phyloP scores from a whole-genome alignment of 2,113 vertebrate genomes.

The Cyphomyrus discorhynchus region DNA sequence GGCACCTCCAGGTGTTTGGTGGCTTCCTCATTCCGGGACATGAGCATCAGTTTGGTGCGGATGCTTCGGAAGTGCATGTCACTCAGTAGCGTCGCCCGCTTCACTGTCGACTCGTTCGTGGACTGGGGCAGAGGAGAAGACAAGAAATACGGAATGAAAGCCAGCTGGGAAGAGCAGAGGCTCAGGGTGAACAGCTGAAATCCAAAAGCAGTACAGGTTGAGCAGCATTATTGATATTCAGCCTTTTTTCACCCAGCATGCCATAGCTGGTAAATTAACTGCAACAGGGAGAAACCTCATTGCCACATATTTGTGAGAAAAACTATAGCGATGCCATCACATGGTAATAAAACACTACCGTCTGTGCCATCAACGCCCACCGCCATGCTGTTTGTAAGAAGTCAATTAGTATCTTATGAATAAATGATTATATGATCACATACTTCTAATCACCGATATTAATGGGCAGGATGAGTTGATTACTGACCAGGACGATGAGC shows the following conservation, averaged over 20 bases:
- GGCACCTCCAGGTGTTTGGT: conserved; percentile 82
- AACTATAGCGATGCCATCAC: background rate
- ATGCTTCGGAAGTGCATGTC: conserved; percentile 91
- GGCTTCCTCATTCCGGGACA: conserved; percentile 85
- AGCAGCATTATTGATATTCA: background rate
- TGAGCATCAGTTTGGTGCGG: conserved; percentile 80
- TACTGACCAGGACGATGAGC: conserved; percentile 80
- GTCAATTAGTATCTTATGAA: background rate
- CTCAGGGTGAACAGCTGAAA: background rate
- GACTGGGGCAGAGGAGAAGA: conserved; percentile 55
- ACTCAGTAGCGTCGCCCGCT: conserved; percentile 75
- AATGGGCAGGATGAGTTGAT: background rate
- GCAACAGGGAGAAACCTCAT: background rate
- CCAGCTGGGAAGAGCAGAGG: background rate
- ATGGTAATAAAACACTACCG: background rate
- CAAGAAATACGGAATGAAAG: background rate
- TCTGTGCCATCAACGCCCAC: background rate
- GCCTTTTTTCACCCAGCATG: background rate
- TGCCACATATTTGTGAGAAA: background rate
- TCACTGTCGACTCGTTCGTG: conserved; percentile 79
- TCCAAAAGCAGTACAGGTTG: background rate
- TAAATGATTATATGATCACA: background rate
- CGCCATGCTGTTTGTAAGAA: background rate
- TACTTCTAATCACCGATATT: background rate
- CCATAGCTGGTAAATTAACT: background rate